Evolutionary conservation across 1,140 invertebrate genomes (phyloP).

Genomic region (Pogonus chalceus): DNA sequence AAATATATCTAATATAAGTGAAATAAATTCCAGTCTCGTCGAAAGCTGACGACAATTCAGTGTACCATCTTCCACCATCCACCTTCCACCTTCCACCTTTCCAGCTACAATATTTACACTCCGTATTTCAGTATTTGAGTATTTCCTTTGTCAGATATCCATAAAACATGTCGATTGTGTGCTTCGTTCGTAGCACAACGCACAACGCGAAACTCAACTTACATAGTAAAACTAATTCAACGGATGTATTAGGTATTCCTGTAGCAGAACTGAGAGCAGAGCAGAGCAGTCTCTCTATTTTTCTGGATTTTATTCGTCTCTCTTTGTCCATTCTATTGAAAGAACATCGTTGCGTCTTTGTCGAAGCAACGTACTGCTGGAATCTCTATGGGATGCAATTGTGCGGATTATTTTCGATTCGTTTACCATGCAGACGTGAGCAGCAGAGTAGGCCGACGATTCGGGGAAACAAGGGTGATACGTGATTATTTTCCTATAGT

Average conservation of each 20-base stretch:
- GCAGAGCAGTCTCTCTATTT: not conserved
- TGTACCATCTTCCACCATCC: too few species aligned
- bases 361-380: not conserved
- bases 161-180: too few species aligned
- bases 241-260: not conserved
- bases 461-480: not conserved
- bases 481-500: too few species aligned
- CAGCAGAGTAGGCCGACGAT: not conserved
- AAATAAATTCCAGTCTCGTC: too few species aligned
- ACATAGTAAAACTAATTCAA: not conserved
- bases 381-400: slow-evolving; percentile 3
- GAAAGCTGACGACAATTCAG: too few species aligned
- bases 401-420: slow-evolving; percentile 7
- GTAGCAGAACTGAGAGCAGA: not conserved
- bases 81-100: too few species aligned
- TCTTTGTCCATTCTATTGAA: not conserved
- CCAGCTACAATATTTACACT: too few species aligned
- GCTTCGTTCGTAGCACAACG: too few species aligned
- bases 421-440: slow-evolving; percentile 3
- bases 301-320: slow-evolving; percentile 2
- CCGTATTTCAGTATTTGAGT: too few species aligned
- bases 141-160: too few species aligned
- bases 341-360: not conserved
- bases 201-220: too few species aligned
- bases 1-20: too few species aligned